These are phyloP conservation scores for Danio choprae DNA, from an alignment of 2,797 vertebrate species.

Conservation along the genomic window DNA sequence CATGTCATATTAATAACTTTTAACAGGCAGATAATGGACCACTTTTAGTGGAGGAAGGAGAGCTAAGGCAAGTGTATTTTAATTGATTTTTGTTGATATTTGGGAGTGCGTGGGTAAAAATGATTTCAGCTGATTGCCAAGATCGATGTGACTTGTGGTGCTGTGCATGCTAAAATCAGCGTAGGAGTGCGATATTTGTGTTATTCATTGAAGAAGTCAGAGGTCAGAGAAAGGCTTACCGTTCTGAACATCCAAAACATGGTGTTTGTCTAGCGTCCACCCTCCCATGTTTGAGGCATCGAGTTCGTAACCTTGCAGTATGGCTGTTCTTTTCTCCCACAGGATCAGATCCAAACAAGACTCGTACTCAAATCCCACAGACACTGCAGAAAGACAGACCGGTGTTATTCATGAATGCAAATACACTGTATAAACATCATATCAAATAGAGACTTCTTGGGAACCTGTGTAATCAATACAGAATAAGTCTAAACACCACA, in stretches of 20 bases:
- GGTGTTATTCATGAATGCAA: slow-evolving; percentile 30
- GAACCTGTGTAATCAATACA: slow-evolving; percentile 27
- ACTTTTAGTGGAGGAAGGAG: background rate
- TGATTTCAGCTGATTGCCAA: slow-evolving; percentile 17
- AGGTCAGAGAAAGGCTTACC: slow-evolving; percentile 73
- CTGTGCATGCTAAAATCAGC: slow-evolving; percentile 12
- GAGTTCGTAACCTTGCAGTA: slow-evolving; percentile 93
- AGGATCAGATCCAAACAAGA: slow-evolving; percentile 95
- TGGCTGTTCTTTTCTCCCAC: slow-evolving; percentile 94
- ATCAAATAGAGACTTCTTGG: slow-evolving; percentile 28
- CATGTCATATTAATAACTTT: slow-evolving; percentile 25
- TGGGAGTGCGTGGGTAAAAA: slow-evolving; percentile 15
- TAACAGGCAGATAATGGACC: slow-evolving; percentile 9
- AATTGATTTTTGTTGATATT: slow-evolving; percentile 35
- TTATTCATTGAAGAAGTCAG: background rate
- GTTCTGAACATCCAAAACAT: slow-evolving; percentile 93
- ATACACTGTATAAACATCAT: slow-evolving; percentile 27
- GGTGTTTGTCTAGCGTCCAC: slow-evolving; percentile 94
- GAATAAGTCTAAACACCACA: background rate
- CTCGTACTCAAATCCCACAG: slow-evolving; percentile 97
- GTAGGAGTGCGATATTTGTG: slow-evolving; percentile 14
- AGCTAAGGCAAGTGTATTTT: slow-evolving; percentile 1
- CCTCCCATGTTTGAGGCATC: slow-evolving; percentile 97
- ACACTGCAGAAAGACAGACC: slow-evolving; percentile 79
- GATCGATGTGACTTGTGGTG: slow-evolving; percentile 6